phyloP scores from a whole-genome alignment of 1,140 invertebrate genomes.

The Cherax destructor region DNA sequence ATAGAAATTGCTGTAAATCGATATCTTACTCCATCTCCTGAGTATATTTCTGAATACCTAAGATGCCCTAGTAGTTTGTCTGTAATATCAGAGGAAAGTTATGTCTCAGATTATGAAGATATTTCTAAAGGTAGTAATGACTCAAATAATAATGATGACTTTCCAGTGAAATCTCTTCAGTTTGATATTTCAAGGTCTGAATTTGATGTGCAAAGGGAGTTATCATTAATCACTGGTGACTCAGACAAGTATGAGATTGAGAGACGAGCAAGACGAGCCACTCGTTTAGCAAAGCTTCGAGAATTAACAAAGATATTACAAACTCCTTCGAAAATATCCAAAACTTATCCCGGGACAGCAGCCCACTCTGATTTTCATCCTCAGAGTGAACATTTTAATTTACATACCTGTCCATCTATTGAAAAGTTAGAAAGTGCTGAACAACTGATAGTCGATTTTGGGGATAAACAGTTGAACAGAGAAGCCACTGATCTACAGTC shows the following conservation, averaged over 20 bases:
- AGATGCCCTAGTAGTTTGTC: conserved; percentile 52
- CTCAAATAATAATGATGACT: conserved; percentile 27
- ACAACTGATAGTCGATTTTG: neutral
- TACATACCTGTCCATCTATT: neutral
- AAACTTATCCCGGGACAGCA: neutral
- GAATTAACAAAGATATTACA: conserved; percentile 48
- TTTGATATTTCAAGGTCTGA: neutral
- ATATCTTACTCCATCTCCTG: conserved; percentile 24
- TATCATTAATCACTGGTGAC: neutral
- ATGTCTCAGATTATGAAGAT: conserved; percentile 50
- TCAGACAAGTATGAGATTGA: conserved; percentile 39
- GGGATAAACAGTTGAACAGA: neutral
- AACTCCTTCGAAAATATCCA: conserved; percentile 47
- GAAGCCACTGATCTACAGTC: neutral
- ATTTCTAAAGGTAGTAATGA: conserved; percentile 18
- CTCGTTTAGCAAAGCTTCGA: conserved; percentile 42
- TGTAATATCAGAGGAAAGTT: conserved; percentile 60
- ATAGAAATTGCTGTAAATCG: conserved; percentile 13
- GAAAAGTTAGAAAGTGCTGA: neutral
- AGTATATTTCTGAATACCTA: conserved; percentile 34
- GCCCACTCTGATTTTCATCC: neutral
- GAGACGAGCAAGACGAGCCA: conserved; percentile 57
- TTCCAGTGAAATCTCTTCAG: neutral
- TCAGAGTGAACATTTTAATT: neutral
- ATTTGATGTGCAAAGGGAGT: neutral